These are phyloP conservation scores for Gobiocypris rarus DNA, from an alignment of 2,113 vertebrate genomes.

Conservation along the genomic window DNA sequence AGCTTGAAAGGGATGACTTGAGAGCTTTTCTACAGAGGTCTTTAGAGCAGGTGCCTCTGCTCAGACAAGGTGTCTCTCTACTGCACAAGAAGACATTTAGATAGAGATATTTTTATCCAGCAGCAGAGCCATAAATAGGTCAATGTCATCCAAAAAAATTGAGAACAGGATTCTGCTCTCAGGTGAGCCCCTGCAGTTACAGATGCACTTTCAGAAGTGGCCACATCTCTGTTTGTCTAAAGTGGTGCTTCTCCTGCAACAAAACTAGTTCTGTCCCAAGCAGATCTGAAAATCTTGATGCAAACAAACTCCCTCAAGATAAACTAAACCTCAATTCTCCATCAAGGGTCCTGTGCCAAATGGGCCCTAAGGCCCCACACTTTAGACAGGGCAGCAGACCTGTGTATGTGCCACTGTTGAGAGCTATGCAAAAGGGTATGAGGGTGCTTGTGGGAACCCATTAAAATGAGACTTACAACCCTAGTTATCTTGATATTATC, in stretches of 20 bases:
- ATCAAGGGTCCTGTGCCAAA: not conserved
- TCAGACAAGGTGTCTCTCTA: conserved; percentile 25
- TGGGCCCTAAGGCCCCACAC: not conserved
- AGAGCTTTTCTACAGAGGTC: conserved; percentile 3
- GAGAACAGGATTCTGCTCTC: conserved; percentile 12
- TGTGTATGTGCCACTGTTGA: too few relatives aligned
- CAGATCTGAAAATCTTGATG: not conserved
- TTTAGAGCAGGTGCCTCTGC: not conserved
- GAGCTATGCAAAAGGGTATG: too few relatives aligned
- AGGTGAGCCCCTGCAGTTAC: conserved; percentile 6
- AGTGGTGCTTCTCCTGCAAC: conserved; percentile 1
- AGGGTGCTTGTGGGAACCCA: too few relatives aligned
- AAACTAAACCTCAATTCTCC: not conserved
- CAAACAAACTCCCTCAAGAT: not conserved
- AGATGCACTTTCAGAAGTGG: not conserved
- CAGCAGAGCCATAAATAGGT: conserved; percentile 47
- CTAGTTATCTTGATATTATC: too few relatives aligned
- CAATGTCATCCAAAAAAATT: conserved; percentile 56
- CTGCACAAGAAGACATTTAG: conserved; percentile 16
- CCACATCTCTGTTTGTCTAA: not conserved
- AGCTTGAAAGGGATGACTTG: not conserved
- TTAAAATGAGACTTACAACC: too few relatives aligned
- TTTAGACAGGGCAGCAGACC: too few relatives aligned
- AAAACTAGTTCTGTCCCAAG: conserved; percentile 22
- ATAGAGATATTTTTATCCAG: conserved; percentile 39